A percentile compares a stretch with the other conserved stretches of the same genome.
These are phyloP conservation scores for Galbula dea DNA, from an alignment of 2,113 vertebrate species.

Conservation along the genomic window DNA sequence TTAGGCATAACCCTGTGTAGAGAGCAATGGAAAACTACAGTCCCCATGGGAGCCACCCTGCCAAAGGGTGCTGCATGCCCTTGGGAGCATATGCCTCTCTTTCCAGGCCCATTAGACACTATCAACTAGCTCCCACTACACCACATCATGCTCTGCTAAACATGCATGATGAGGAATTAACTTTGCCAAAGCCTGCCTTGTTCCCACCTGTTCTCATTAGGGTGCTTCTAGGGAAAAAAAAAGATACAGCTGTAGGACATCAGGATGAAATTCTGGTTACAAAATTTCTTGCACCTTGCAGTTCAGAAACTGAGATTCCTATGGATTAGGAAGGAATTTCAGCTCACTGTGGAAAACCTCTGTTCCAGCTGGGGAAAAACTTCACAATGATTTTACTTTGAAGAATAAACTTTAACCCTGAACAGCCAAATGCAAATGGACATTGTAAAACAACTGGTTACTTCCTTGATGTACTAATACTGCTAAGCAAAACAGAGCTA, in stretches of 20 bases:
- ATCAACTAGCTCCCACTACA: not conserved
- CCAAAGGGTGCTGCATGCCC: not conserved
- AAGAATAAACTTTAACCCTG: not conserved
- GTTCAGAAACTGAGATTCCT: not conserved
- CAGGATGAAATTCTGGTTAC: not conserved
- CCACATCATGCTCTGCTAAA: not conserved
- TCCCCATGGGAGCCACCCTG: not conserved
- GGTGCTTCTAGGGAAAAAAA: not conserved
- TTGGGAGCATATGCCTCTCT: not conserved
- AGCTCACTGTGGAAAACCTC: not conserved
- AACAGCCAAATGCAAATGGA: not conserved
- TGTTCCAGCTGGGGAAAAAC: not conserved
- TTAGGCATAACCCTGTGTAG: not conserved
- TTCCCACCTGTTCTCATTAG: not conserved
- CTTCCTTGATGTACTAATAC: not conserved
- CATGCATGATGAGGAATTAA: rapidly evolving
- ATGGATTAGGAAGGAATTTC: not conserved
- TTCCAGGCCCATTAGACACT: not conserved
- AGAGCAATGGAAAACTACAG: not conserved
- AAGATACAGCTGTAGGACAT: not conserved
- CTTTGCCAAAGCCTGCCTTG: not conserved
- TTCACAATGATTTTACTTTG: not conserved
- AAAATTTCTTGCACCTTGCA: not conserved
- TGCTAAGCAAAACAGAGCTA: not conserved
- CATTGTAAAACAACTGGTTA: not conserved